Conservation (phyloP, 2,888 invertebrate genomes). For the Cordilura impudica region DNA sequence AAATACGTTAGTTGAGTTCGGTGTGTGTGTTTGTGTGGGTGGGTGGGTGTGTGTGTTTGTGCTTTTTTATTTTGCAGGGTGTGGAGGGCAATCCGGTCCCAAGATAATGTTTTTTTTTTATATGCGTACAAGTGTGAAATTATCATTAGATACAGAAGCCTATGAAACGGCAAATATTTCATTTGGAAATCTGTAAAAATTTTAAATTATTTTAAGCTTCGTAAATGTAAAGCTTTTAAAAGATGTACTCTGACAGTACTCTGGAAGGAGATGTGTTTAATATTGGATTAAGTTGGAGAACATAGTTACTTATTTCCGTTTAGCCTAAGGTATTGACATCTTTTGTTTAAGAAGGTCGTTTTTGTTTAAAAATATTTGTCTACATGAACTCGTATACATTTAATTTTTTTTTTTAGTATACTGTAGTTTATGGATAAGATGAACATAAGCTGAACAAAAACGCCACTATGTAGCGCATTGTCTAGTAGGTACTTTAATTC, state of each 20-base stretch:
- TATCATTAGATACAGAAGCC: slow-evolving; percentile 16
- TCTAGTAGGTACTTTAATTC: too few relatives aligned
- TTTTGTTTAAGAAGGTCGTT: background rate
- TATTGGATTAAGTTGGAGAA: too few relatives aligned
- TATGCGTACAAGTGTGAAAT: background rate
- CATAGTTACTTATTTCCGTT: too few relatives aligned
- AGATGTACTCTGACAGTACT: background rate
- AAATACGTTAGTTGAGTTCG: background rate
- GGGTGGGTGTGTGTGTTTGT: background rate
- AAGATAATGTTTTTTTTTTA: background rate
- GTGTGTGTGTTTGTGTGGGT: background rate
- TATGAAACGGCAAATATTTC: background rate
- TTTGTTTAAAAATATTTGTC: too few relatives aligned
- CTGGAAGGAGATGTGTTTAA: background rate
- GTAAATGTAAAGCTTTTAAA: background rate
- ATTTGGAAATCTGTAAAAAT: background rate
- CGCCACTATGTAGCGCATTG: too few relatives aligned
- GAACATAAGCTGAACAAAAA: too few relatives aligned
- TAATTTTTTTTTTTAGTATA: too few relatives aligned
- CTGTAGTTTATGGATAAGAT: too few relatives aligned
- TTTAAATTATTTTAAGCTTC: background rate
- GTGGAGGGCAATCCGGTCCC: background rate
- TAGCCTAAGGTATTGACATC: too few relatives aligned
- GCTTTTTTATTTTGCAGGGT: too few relatives aligned
- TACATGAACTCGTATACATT: too few relatives aligned